Percentiles rank a stretch among this genome's conserved stretches.
These are phyloP conservation scores for Falco punctatus DNA, from an alignment of 2,113 vertebrate genomes.

Conservation along the genomic window DNA sequence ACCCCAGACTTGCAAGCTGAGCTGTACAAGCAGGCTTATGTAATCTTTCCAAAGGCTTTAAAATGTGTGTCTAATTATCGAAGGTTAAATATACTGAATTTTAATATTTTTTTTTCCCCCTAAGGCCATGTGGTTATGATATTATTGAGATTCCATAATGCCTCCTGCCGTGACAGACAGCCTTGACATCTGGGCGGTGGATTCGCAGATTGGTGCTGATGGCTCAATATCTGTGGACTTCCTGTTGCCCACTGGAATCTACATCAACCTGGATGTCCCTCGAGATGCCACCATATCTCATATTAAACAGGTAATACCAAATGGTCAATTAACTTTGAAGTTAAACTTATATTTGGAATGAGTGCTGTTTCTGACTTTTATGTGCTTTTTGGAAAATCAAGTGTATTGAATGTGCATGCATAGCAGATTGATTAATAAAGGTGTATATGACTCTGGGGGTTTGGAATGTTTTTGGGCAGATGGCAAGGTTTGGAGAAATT, in stretches of 20 bases:
- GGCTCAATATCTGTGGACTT: conserved; percentile 91
- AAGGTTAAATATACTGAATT: conserved; percentile 26
- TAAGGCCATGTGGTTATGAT: conserved; percentile 90
- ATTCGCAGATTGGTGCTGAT: conserved; percentile 87
- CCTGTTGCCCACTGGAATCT: conserved; percentile 95
- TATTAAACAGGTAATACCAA: conserved; percentile 90
- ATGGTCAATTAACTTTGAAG: not conserved
- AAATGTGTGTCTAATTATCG: conserved; percentile 58
- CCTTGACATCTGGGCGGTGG: conserved; percentile 96
- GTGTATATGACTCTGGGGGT: not conserved
- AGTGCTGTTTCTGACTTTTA: not conserved
- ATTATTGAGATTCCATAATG: conserved; percentile 85
- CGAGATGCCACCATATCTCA: conserved; percentile 92
- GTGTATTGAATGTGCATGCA: accelerated
- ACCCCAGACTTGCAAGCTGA: not conserved
- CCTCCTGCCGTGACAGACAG: conserved; percentile 97
- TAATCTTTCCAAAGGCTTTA: conserved; percentile 34
- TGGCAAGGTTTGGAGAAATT: not conserved
- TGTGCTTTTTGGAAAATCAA: not conserved
- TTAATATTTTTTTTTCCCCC: not conserved
- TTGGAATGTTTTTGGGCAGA: not conserved
- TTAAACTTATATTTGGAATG: not conserved
- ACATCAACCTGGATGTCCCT: conserved; percentile 95
- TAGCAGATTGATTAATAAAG: not conserved
- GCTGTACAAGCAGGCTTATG: not conserved